Base-by-base conservation (phyloP, 2,797 vertebrate species). In the Nannoperca obscura region DNA sequence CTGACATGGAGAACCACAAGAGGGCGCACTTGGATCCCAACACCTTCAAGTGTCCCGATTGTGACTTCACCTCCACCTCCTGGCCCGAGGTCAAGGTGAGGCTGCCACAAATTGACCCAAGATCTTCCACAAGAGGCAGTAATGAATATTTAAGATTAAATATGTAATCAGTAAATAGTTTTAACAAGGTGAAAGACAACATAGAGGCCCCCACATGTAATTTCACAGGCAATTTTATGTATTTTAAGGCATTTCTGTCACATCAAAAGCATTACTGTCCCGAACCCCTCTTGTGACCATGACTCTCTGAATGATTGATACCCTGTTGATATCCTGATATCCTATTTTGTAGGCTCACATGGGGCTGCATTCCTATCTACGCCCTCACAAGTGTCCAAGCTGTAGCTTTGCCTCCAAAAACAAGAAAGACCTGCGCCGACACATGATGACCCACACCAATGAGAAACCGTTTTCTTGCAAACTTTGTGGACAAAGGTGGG, bases 1-100 rank as follows among this genome's bases (percentile, higher is more conserved):
- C 98, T 0, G 98, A 99, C 88, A 99, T 99, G 98, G 98, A 99
- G 89, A 99, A 97, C 93, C 98, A 99, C 96, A 99, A 99, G 93
- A 96, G 97, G 95, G 97, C 98, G 70, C 98, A 99, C 46, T 66
- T 97, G 4, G 97, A 97, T 90, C 93, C 96, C 34, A 95, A 87
- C 88, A 96, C 96, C n/a, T 99, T 99, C 92, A 99, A 98, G 93
- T 99, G 98, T 87, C 97, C 96, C 0, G 97, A 99, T 89, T 99
- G 98, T 89, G 93, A 96, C 0, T 99, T 97, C 91, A 96, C 95
- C 2, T 97, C 98, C 20, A 83, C 93, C 2, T 95, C 96, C n/a
- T 99, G 98, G 98, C 94, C 94, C 0, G 96, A 98, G 15, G 97
- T 99, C 75, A 96, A 97, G 95, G 98, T 98, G 88, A 55, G 87